Percentiles rank a stretch among this genome's conserved stretches.
phyloP scores from a whole-genome alignment of 37 sponge, comb jelly and placozoan species.

The Tethya wilhelma region DNA sequence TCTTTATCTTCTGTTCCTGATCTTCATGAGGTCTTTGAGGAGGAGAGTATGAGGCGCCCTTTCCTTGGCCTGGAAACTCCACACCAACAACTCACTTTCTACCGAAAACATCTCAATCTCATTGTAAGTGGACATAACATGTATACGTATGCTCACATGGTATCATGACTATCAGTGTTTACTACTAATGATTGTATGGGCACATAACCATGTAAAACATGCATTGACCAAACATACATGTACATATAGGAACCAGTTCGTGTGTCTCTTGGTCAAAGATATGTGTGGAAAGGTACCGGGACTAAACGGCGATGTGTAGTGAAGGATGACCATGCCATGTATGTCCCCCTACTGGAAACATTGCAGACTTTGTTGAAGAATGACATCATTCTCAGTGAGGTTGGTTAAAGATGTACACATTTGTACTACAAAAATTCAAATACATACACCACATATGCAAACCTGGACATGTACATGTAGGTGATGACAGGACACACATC shows the following conservation, averaged over 20 bases:
- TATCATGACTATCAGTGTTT: too few species aligned
- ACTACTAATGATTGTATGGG: too few species aligned
- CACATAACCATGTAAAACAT: too few species aligned
- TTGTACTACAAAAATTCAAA: too few species aligned
- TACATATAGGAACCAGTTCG: constrained; percentile 28
- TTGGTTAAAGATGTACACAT: too few species aligned
- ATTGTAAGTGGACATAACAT: background rate
- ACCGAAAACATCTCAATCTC: too few species aligned
- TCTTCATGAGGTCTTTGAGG: background rate
- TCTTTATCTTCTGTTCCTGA: background rate
- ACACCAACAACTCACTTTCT: constrained; percentile 8
- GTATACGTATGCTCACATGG: background rate
- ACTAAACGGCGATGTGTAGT: background rate
- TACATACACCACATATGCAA: too few species aligned
- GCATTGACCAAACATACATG: too few species aligned
- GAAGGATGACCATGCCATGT: constrained; percentile 14
- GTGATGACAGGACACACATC: too few species aligned
- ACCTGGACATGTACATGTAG: too few species aligned
- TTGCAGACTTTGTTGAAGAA: constrained; percentile 15
- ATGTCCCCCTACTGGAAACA: constrained; percentile 26
- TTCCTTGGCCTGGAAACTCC: constrained; percentile 22
- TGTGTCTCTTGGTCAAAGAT: constrained; percentile 8
- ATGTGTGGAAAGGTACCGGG: constrained; percentile 21
- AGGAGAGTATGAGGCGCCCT: background rate
- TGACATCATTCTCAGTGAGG: constrained; percentile 5